These are phyloP conservation scores for Lasioglossum vierecki DNA, from an alignment of 2,888 invertebrate species.

Conservation along the genomic window DNA sequence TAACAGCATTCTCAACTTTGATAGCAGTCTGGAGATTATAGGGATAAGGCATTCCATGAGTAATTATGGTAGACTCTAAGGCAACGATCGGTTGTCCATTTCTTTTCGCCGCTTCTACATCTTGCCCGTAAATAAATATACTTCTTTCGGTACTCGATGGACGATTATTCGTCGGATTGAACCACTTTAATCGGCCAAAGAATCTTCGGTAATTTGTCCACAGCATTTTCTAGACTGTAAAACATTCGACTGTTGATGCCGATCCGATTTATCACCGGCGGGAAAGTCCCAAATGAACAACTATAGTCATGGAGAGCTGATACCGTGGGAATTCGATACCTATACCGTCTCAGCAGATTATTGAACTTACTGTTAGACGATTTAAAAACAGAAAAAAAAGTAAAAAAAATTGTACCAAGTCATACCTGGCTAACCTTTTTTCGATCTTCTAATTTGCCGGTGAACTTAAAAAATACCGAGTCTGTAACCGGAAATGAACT, in stretches of 20 bases:
- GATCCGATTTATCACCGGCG: background rate
- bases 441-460: background rate
- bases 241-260: background rate
- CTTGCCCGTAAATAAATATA: slow-evolving; percentile 82
- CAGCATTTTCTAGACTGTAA: slow-evolving; percentile 34
- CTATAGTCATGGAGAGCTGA: background rate
- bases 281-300: background rate
- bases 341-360: slow-evolving; percentile 6
- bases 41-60: slow-evolving; percentile 99
- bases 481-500: background rate
- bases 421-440: background rate
- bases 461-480: background rate
- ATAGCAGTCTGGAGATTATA: slow-evolving; percentile 94
- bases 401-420: background rate
- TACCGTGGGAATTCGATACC: background rate
- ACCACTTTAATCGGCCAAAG: slow-evolving; percentile 5
- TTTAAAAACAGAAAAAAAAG: background rate
- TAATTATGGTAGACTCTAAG: slow-evolving; percentile 98
- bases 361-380: background rate
- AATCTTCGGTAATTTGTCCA: slow-evolving; percentile 24
- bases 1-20: slow-evolving; percentile 91
- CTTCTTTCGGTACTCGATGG: slow-evolving; percentile 24
- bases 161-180: background rate
- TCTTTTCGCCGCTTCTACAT: slow-evolving; percentile 88
- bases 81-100: slow-evolving; percentile 92